Conservation (phyloP, 2,888 invertebrate genomes). For the Cheilosia variabilis region DNA sequence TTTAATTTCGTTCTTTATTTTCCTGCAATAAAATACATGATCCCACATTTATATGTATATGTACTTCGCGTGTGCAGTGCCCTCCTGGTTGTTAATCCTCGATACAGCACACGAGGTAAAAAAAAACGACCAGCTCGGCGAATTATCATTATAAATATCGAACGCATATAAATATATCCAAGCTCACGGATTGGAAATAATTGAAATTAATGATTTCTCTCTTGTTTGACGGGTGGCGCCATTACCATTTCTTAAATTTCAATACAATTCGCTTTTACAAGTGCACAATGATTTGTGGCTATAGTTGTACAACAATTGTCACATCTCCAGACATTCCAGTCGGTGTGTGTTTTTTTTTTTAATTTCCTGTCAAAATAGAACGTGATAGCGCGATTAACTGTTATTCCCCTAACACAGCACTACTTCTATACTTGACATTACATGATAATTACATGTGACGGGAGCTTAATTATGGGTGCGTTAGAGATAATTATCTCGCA, state of each 20-base stretch:
- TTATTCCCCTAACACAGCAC: background rate
- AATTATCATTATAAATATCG: conserved; percentile 70
- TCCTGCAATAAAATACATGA: conserved; percentile 31
- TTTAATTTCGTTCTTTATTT: conserved; percentile 51
- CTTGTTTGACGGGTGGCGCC: conserved; percentile 1
- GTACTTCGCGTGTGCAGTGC: background rate
- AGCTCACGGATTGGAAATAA: conserved; percentile 59
- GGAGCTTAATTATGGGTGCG: conserved; percentile 58
- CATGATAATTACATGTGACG: conserved; percentile 43
- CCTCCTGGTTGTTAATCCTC: conserved; percentile 37
- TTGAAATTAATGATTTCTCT: conserved; percentile 70
- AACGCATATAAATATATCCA: conserved; percentile 4
- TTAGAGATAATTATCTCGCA: conserved; percentile 63
- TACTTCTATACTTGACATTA: background rate
- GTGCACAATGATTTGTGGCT: conserved; percentile 19
- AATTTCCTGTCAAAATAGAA: conserved; percentile 37
- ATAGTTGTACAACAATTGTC: background rate
- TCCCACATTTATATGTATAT: background rate
- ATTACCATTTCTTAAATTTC: background rate
- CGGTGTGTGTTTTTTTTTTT: background rate
- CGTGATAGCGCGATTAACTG: conserved; percentile 5
- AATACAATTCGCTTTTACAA: conserved; percentile 1
- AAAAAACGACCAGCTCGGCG: conserved; percentile 20
- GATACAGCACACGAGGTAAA: background rate
- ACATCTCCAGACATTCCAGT: background rate